phyloP scores from a whole-genome alignment of 2,797 vertebrate genomes.

The Crocidura indochinensis region DNA sequence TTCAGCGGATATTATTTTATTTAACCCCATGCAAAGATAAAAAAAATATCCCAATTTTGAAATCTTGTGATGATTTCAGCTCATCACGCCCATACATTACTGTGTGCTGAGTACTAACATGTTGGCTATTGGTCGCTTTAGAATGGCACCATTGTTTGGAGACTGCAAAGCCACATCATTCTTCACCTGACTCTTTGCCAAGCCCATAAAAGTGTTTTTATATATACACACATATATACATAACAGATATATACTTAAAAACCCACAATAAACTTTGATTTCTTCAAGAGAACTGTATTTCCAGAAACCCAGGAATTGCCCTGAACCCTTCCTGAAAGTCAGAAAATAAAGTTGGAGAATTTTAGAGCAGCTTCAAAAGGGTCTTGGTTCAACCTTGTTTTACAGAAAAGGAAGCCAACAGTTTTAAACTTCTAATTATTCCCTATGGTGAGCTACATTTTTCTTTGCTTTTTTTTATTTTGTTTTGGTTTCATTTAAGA shows the following conservation, averaged over 20 bases:
- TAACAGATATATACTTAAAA: constrained; percentile 48
- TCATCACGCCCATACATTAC: too few relatives aligned
- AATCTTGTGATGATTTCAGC: neutral
- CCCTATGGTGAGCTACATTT: neutral
- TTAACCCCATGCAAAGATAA: neutral
- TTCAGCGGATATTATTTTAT: constrained; percentile 14
- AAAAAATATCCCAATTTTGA: neutral
- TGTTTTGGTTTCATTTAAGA: neutral
- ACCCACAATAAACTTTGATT: constrained; percentile 72
- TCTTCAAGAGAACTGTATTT: constrained; percentile 74
- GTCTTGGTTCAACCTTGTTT: constrained; percentile 58
- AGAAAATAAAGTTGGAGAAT: neutral
- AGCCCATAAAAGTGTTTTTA: constrained; percentile 61
- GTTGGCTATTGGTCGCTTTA: neutral
- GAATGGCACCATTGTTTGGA: neutral
- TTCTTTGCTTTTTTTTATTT: neutral
- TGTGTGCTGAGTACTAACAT: neutral
- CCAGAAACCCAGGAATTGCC: constrained; percentile 60
- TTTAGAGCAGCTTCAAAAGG: constrained; percentile 21
- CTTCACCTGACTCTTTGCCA: constrained; percentile 49
- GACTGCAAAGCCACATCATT: constrained; percentile 35
- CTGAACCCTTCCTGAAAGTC: neutral
- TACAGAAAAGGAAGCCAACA: constrained; percentile 59
- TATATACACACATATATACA: constrained; percentile 52
- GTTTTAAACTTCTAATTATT: constrained; percentile 26